phyloP scores from a whole-genome alignment of 2,797 vertebrate genomes.

The Pelodytes ibericus region DNA sequence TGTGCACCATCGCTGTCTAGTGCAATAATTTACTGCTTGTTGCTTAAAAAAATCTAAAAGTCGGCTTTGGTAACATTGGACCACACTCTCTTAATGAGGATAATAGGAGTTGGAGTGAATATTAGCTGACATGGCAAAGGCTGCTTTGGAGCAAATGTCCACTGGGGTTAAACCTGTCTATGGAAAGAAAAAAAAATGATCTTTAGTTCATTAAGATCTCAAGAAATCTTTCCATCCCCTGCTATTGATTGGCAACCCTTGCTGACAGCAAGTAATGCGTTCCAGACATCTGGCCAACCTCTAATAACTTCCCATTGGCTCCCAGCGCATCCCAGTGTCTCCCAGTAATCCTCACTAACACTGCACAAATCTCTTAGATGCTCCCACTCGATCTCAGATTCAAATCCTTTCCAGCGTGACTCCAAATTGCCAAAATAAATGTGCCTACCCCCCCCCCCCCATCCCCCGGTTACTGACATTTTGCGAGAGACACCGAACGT shows the following conservation, averaged over 20 bases:
- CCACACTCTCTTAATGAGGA: too few relatives aligned
- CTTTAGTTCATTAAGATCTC: not conserved
- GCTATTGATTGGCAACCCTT: not conserved
- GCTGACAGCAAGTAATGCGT: not conserved
- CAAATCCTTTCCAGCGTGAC: not conserved
- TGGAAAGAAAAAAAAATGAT: not conserved
- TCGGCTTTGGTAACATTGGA: too few relatives aligned
- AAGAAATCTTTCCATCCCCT: not conserved
- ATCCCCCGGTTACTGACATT: slow-evolving; percentile 11
- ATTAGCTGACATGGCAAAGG: not conserved
- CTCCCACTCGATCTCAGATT: not conserved
- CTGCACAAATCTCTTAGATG: slow-evolving; percentile 12
- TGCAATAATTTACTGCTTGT: too few relatives aligned
- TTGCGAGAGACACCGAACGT: slow-evolving; percentile 4
- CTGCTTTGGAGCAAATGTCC: not conserved
- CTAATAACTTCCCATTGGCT: not conserved
- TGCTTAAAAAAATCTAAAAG: too few relatives aligned
- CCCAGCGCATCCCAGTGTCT: not conserved
- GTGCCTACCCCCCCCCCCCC: too few relatives aligned
- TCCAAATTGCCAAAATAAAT: not conserved
- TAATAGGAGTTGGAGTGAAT: too few relatives aligned
- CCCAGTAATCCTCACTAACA: slow-evolving; percentile 26
- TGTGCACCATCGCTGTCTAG: too few relatives aligned
- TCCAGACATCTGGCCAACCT: not conserved
- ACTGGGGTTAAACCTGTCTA: not conserved